Evolutionary conservation across 2,113 vertebrate genomes (phyloP).

Genomic region (Urocolius indicus): DNA sequence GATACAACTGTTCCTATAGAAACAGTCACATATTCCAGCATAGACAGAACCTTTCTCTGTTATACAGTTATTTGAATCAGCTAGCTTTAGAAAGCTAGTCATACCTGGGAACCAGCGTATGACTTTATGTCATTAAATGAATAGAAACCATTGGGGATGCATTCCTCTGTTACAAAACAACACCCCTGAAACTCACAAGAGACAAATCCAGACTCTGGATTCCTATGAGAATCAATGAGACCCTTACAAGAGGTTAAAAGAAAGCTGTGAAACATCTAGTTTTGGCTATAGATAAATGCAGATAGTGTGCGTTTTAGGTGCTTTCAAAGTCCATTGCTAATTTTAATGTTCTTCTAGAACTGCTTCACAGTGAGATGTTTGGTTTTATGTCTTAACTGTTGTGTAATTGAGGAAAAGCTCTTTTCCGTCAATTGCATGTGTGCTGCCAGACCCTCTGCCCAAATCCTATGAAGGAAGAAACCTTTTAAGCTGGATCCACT

Average conservation of each 20-base stretch:
- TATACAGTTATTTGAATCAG: background rate
- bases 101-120: background rate
- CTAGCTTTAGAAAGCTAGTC: background rate
- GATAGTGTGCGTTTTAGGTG: background rate
- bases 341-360: background rate
- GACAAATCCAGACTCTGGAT: background rate
- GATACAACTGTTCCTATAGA: background rate
- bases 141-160: background rate
- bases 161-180: background rate
- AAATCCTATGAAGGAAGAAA: background rate
- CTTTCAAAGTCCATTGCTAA: background rate
- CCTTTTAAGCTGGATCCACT: background rate
- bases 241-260: background rate
- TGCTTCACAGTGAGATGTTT: background rate
- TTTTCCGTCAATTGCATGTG: background rate
- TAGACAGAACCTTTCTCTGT: background rate
- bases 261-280: background rate
- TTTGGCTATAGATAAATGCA: background rate
- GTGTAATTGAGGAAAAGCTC: background rate
- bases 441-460: background rate
- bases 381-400: background rate
- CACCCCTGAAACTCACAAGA: too few relatives aligned
- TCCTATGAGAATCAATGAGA: background rate
- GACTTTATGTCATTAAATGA: background rate
- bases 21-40: background rate